A percentile compares a stretch with the other conserved stretches of the same genome.
Conservation (phyloP, 30 jellyfish, hydroid and myxozoan genomes). For the Morbakka virulenta region DNA sequence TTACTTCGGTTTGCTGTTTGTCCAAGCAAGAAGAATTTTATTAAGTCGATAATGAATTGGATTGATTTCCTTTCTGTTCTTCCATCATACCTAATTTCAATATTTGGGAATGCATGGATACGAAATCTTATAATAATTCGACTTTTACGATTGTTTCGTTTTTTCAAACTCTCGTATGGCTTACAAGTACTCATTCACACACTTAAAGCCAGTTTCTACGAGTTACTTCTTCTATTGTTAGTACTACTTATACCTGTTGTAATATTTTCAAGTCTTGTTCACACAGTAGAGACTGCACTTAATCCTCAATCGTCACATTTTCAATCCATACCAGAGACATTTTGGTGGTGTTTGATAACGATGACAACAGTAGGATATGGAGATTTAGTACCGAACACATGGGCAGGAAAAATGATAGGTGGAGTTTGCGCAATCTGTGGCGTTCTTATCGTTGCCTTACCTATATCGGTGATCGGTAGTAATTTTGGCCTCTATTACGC, state of each 20-base stretch:
- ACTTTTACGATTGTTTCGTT: constrained; percentile 68
- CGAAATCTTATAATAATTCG: constrained; percentile 79
- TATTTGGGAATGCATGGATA: constrained; percentile 24
- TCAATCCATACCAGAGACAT: constrained; percentile 84
- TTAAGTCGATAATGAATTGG: constrained; percentile 79
- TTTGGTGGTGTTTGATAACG: constrained; percentile 96
- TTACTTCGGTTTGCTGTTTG: constrained; percentile 63
- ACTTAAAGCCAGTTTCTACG: constrained; percentile 90
- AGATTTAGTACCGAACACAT: constrained; percentile 87
- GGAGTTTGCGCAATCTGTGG: constrained; percentile 87
- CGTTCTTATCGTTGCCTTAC: constrained; percentile 84
- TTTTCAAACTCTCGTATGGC: constrained; percentile 93
- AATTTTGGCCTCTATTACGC: constrained; percentile 87
- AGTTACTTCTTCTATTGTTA: constrained; percentile 64
- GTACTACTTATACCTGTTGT: constrained; percentile 85
- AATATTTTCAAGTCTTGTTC: constrained; percentile 84
- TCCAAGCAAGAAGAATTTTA: constrained; percentile 64
- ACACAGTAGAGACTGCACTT: constrained; percentile 62
- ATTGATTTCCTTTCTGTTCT: constrained; percentile 78
- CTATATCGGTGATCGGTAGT: constrained; percentile 93
- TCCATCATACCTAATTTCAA: constrained; percentile 64
- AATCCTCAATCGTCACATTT: constrained; percentile 20
- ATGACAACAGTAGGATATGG: constrained; percentile 98
- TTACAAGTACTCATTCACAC: constrained; percentile 89
- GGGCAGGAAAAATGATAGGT: constrained; percentile 91